Conservation (phyloP, 2,888 invertebrate species). For the Drosophila prolongata region DNA sequence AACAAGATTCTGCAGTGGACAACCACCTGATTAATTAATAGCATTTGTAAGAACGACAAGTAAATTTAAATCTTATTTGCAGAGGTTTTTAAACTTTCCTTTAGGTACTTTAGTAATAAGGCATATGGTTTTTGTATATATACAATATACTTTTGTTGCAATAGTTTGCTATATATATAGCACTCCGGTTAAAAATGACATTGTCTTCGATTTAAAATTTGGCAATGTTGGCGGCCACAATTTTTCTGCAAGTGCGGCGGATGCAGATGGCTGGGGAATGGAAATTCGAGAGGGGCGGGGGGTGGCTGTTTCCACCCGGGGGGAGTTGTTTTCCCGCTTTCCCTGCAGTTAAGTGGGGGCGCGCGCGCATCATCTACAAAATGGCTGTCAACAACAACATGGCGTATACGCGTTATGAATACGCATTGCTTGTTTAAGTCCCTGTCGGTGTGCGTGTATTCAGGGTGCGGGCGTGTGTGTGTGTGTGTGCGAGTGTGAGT, state of each 20-base stretch:
- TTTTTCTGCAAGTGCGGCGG: conserved; percentile 4
- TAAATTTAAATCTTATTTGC: too few species aligned
- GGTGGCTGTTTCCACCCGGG: conserved; percentile 1
- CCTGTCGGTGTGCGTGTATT: not conserved
- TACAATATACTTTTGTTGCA: too few species aligned
- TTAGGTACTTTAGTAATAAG: too few species aligned
- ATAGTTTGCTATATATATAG: too few species aligned
- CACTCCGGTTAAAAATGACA: too few species aligned
- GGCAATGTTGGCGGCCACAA: not conserved
- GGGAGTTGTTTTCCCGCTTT: conserved; percentile 10
- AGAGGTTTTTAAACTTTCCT: too few species aligned
- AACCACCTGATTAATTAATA: too few species aligned
- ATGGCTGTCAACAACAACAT: conserved; percentile 80
- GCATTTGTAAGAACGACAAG: too few species aligned
- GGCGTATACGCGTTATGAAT: conserved; percentile 78
- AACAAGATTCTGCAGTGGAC: too few species aligned
- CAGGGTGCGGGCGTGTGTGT: not conserved
- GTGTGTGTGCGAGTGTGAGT: not conserved
- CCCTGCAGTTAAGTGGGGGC: conserved; percentile 56
- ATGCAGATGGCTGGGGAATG: conserved; percentile 10
- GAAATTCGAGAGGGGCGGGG: not conserved
- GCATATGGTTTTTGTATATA: too few species aligned
- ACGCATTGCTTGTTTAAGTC: conserved; percentile 74
- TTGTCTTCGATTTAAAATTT: not conserved
- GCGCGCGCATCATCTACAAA: conserved; percentile 74